These are phyloP conservation scores for Hyposoter didymator DNA, from an alignment of 2,888 invertebrate genomes.

Conservation along the genomic window DNA sequence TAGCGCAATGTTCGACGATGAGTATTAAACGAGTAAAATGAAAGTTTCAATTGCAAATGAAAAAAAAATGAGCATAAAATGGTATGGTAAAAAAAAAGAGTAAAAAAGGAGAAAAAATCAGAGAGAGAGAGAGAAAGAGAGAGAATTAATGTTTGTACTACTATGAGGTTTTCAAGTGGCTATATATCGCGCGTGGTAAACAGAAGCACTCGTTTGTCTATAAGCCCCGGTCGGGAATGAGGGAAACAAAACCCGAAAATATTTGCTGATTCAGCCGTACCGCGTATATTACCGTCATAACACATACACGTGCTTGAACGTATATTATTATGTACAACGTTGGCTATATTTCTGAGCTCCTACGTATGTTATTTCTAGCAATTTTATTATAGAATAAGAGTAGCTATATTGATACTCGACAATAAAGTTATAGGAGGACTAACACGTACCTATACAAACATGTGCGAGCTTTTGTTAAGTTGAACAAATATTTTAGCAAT, in stretches of 20 bases:
- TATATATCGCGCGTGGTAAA: slow-evolving; percentile 38
- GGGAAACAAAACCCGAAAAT: slow-evolving; percentile 51
- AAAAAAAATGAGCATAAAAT: slow-evolving; percentile 4
- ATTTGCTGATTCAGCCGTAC: slow-evolving; percentile 55
- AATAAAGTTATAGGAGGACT: slow-evolving; percentile 18
- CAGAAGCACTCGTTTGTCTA: slow-evolving; percentile 38
- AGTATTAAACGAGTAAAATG: slow-evolving; percentile 57
- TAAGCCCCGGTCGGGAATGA: slow-evolving; percentile 19
- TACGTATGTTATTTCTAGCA: slow-evolving; percentile 19
- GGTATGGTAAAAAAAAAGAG: not conserved
- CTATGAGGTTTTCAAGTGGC: slow-evolving; percentile 27
- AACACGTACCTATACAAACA: not conserved
- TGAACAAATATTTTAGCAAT: not conserved
- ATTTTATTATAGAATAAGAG: slow-evolving; percentile 30
- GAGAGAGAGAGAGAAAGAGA: slow-evolving; percentile 7
- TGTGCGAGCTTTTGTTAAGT: not conserved
- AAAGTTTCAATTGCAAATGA: slow-evolving; percentile 29
- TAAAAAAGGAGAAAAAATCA: not conserved
- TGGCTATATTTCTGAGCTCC: slow-evolving; percentile 32
- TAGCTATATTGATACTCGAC: slow-evolving; percentile 61
- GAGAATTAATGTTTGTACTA: not conserved
- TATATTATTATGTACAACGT: not conserved
- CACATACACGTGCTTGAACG: not conserved
- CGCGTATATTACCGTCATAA: slow-evolving; percentile 14
- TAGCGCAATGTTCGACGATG: slow-evolving; percentile 50